phyloP scores from a whole-genome alignment of 2,113 vertebrate species.

The Cyprinus carpio region DNA sequence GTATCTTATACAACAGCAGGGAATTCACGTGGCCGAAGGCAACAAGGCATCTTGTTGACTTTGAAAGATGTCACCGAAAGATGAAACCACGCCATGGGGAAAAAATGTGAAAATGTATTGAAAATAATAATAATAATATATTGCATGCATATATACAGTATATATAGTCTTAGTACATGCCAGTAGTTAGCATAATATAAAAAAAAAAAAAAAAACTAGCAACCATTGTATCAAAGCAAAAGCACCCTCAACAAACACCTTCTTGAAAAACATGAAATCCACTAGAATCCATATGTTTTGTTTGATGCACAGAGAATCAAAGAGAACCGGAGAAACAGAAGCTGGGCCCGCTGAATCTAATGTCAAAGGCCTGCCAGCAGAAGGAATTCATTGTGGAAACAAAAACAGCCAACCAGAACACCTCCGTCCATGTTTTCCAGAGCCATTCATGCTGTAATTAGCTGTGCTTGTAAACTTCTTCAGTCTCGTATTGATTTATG shows the following conservation, averaged over 20 bases:
- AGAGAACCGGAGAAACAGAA: conserved; percentile 54
- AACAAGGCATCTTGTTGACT: too few species aligned
- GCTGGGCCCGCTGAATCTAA: conserved; percentile 62
- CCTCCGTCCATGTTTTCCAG: conserved; percentile 47
- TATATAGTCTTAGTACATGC: too few species aligned
- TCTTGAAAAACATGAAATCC: conserved; percentile 15
- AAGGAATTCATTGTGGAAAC: conserved; percentile 64
- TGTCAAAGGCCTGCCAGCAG: conserved; percentile 66
- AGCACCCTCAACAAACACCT: background rate
- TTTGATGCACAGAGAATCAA: conserved; percentile 34
- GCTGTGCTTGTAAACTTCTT: conserved; percentile 42
- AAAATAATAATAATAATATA: too few species aligned
- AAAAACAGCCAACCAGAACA: conserved; percentile 48
- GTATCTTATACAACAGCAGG: too few species aligned
- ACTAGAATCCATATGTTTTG: conserved; percentile 53
- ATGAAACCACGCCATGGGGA: background rate
- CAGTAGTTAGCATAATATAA: too few species aligned
- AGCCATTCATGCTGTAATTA: conserved; percentile 42
- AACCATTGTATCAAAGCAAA: background rate
- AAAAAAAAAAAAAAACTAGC: too few species aligned
- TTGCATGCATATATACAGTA: too few species aligned
- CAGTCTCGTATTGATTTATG: conserved; percentile 47
- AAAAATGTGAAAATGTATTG: background rate
- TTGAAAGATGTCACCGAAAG: too few species aligned
- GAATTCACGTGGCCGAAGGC: too few species aligned